A percentile compares a stretch with the other conserved stretches of the same genome.
These are phyloP conservation scores for Ammodytes dubius DNA, from an alignment of 2,113 vertebrate genomes.

Conservation along the genomic window DNA sequence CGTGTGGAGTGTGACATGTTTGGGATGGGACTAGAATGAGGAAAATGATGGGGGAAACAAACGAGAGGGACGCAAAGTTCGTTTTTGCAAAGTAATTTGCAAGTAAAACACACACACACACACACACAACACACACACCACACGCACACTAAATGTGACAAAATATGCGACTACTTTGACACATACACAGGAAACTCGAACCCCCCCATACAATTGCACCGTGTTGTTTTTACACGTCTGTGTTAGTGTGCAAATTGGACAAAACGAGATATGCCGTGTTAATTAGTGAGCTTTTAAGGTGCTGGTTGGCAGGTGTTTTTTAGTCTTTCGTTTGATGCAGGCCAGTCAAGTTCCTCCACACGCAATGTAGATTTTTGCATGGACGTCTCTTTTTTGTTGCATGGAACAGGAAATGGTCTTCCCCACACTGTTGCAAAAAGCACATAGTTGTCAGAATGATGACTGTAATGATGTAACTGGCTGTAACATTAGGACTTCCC, in stretches of 20 bases:
- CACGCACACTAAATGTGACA: background rate
- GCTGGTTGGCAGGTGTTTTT: background rate
- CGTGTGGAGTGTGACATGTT: constrained; percentile 48
- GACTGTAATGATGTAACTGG: too few relatives aligned
- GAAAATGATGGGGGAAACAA: constrained; percentile 34
- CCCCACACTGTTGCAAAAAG: too few relatives aligned
- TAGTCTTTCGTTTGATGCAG: background rate
- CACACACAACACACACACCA: constrained; percentile 5
- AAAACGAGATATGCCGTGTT: background rate
- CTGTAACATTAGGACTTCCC: too few relatives aligned
- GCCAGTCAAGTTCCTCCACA: background rate
- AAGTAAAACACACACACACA: too few relatives aligned
- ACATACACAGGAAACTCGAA: background rate
- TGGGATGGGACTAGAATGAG: constrained; percentile 30
- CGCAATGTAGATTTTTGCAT: too few relatives aligned
- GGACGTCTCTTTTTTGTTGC: too few relatives aligned
- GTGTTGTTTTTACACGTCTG: too few relatives aligned
- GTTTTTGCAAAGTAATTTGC: background rate
- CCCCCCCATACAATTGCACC: too few relatives aligned
- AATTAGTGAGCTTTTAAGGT: background rate
- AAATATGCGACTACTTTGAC: background rate
- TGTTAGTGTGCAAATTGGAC: background rate
- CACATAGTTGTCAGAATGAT: too few relatives aligned
- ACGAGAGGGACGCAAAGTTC: constrained; percentile 33
- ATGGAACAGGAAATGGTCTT: too few relatives aligned